phyloP scores from a whole-genome alignment of 2,113 vertebrate species.

The Eclectus roratus region DNA sequence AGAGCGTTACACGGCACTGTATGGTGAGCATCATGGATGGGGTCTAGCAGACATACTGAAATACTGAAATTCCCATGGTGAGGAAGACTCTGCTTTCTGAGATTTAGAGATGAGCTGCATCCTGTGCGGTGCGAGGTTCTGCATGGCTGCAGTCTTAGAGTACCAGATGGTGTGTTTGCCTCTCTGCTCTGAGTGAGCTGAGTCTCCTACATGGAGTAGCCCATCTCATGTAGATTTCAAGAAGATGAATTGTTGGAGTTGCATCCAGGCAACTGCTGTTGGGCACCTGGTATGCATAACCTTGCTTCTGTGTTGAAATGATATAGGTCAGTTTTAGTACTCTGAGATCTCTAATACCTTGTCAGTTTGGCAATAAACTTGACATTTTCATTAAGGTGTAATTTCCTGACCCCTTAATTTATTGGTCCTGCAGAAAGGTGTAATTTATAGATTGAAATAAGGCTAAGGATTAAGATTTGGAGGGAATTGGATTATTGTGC shows the following conservation, averaged over 20 bases:
- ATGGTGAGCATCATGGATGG: neutral
- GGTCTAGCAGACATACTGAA: neutral
- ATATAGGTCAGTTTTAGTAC: neutral
- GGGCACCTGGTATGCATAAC: neutral
- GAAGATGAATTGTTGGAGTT: neutral
- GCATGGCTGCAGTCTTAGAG: neutral
- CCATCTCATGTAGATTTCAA: accelerated
- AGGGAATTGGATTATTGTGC: neutral
- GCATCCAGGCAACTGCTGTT: neutral
- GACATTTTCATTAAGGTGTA: accelerated
- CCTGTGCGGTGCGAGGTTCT: neutral
- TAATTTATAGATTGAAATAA: neutral
- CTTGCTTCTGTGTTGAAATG: neutral
- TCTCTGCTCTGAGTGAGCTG: neutral
- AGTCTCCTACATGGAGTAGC: neutral
- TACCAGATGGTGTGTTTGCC: accelerated
- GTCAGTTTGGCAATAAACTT: neutral
- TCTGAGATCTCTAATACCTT: neutral
- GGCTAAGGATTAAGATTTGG: neutral
- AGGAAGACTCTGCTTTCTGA: neutral
- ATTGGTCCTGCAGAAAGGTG: neutral
- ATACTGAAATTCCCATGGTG: accelerated
- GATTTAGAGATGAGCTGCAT: neutral
- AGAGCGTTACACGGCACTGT: accelerated
- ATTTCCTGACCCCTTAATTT: neutral